Evolutionary conservation across 2,888 invertebrate species (phyloP).

Genomic region (Trissolcus brochymenae): DNA sequence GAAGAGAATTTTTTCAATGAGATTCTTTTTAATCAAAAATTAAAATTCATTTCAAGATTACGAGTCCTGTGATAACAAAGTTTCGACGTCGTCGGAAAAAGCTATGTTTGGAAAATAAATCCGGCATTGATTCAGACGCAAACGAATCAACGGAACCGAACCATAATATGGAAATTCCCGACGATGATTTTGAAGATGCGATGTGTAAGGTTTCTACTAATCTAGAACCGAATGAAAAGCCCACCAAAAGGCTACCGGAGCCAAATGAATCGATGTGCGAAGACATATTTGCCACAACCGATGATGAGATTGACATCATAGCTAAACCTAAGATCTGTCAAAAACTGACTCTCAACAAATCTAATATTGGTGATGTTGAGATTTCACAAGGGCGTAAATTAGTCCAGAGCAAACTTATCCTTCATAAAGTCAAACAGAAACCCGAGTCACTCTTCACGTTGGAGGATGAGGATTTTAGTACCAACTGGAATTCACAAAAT

Average conservation of each 20-base stretch:
- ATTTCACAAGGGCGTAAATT: conserved; percentile 61
- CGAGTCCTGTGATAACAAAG: conserved; percentile 42
- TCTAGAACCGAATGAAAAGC: not conserved
- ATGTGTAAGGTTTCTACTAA: conserved; percentile 20
- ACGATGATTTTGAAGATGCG: conserved; percentile 38
- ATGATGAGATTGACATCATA: conserved; percentile 10
- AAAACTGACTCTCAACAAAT: conserved; percentile 38
- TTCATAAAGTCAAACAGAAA: conserved; percentile 57
- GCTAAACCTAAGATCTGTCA: conserved; percentile 21
- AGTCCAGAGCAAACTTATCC: conserved; percentile 64
- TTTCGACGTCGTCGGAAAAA: conserved; percentile 20
- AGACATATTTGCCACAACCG: conserved; percentile 3
- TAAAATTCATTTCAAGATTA: conserved; percentile 22
- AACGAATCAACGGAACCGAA: conserved; percentile 11
- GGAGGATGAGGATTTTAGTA: conserved; percentile 18
- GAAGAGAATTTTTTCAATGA: not conserved
- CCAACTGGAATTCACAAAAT: conserved; percentile 30
- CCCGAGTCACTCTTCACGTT: conserved; percentile 44
- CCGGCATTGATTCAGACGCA: conserved; percentile 1
- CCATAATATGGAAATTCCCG: conserved; percentile 18
- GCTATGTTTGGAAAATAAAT: not conserved
- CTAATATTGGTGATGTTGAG: conserved; percentile 50
- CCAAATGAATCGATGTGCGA: not conserved
- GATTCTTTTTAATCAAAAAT: not conserved
- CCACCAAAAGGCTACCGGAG: not conserved